A percentile compares a stretch with the other conserved stretches of the same genome.
These are phyloP conservation scores for Cynopterus sphinx DNA, from an alignment of 2,797 vertebrate species.

Conservation along the genomic window DNA sequence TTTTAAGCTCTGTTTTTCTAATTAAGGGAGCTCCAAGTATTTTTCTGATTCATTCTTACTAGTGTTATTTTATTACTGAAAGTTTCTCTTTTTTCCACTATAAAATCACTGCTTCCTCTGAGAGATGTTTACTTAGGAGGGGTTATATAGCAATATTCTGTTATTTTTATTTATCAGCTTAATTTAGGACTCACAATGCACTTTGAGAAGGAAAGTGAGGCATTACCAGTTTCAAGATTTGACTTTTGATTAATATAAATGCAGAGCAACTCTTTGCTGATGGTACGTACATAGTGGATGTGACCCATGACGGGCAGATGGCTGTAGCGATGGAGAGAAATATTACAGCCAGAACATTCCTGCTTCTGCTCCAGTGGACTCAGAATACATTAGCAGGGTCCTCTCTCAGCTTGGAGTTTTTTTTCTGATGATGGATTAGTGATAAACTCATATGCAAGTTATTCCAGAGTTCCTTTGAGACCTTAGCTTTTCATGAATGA, in stretches of 20 bases:
- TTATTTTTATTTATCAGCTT: constrained; percentile 61
- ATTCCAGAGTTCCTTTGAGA: constrained; percentile 77
- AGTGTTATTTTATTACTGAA: neutral
- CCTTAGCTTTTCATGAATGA: constrained; percentile 81
- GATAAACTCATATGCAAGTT: constrained; percentile 78
- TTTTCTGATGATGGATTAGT: constrained; percentile 77
- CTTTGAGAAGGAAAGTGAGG: constrained; percentile 49
- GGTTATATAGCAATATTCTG: neutral
- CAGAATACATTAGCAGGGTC: constrained; percentile 74
- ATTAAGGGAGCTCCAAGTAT: neutral
- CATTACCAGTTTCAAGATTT: constrained; percentile 57
- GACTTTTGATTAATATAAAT: constrained; percentile 70
- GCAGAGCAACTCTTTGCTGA: constrained; percentile 6
- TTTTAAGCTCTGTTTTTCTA: constrained; percentile 69
- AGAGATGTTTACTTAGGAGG: neutral
- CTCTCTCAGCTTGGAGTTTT: constrained; percentile 57
- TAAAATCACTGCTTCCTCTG: constrained; percentile 49
- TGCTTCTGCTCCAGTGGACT: constrained; percentile 74
- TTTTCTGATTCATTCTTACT: constrained; percentile 29
- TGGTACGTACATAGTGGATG: constrained; percentile 57
- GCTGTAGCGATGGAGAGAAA: constrained; percentile 67
- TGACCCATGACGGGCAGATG: constrained; percentile 80
- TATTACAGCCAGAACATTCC: constrained; percentile 58
- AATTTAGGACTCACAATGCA: constrained; percentile 42
- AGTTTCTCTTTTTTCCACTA: neutral